Conservation (phyloP, 2,113 vertebrate genomes). For the Pagrus major region DNA sequence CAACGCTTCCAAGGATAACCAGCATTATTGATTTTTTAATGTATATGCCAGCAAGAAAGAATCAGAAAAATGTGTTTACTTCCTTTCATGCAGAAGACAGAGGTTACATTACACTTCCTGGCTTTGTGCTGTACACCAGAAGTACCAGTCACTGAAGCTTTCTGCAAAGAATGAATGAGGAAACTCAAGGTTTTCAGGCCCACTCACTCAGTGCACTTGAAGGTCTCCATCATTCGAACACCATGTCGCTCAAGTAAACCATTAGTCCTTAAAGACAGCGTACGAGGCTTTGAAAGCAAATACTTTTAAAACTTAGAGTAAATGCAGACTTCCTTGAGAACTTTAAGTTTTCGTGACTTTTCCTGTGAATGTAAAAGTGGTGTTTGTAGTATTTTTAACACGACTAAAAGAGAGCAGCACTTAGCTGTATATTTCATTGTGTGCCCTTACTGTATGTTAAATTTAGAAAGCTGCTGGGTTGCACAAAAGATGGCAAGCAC, state of each 20-base stretch:
- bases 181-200: conserved; percentile 21
- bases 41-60: conserved; percentile 19
- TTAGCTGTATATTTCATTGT: conserved; percentile 4
- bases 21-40: conserved; percentile 20
- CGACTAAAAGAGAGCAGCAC: neutral
- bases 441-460: conserved; percentile 6
- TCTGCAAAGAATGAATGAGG: neutral
- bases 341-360: no score
- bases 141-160: neutral
- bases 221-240: conserved; percentile 15
- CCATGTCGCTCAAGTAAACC: neutral
- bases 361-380: neutral
- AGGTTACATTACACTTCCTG: neutral
- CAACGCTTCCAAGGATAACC: neutral
- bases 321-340: neutral
- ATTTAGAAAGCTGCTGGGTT: conserved; percentile 46
- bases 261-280: neutral
- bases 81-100: neutral
- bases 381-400: conserved; percentile 18
- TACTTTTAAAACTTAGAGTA: neutral
- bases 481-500: conserved; percentile 20
- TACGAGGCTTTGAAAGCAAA: neutral
- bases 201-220: neutral
- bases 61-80: neutral
- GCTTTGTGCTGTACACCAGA: neutral